A percentile compares a stretch with the other conserved stretches of the same genome.
phyloP scores from a whole-genome alignment of 2,113 vertebrate species.

The Synodontis membranacea region DNA sequence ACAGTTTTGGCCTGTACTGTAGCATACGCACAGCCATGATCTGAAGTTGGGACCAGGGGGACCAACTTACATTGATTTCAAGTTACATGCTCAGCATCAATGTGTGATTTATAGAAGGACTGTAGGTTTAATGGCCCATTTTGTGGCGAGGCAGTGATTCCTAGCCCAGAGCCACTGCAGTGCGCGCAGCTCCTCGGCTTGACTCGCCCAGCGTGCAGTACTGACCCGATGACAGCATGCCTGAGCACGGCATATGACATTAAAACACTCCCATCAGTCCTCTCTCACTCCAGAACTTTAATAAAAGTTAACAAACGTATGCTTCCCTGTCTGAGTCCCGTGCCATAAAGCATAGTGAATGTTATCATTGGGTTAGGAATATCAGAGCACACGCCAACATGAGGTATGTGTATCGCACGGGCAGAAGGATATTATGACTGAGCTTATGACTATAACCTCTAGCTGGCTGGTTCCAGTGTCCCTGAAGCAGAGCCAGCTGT shows the following conservation, averaged over 20 bases:
- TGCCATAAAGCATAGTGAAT: conserved; percentile 19
- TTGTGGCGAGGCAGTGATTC: conserved; percentile 42
- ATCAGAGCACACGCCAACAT: conserved; percentile 40
- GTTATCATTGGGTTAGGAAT: conserved; percentile 33
- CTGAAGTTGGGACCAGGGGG: background rate
- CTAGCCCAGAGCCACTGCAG: conserved; percentile 20
- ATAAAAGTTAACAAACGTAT: conserved; percentile 25
- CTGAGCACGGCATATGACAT: conserved; percentile 29
- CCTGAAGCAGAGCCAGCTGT: conserved; percentile 45
- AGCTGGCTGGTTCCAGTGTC: conserved; percentile 38
- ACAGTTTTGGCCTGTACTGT: background rate
- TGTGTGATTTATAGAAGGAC: conserved; percentile 40
- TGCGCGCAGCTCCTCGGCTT: conserved; percentile 9
- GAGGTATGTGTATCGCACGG: conserved; percentile 29
- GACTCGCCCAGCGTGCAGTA: conserved; percentile 19
- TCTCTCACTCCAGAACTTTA: conserved; percentile 15
- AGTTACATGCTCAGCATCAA: conserved; percentile 26
- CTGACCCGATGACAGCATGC: conserved; percentile 34
- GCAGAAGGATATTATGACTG: conserved; percentile 44
- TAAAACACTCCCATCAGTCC: conserved; percentile 40
- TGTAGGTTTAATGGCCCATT: conserved; percentile 47
- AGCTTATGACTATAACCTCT: conserved; percentile 40
- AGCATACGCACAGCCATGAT: conserved; percentile 10
- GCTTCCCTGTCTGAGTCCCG: conserved; percentile 21
- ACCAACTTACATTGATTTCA: conserved; percentile 10